Base-by-base conservation (phyloP, 2,888 invertebrate species). In the Synanthedon vespiformis region DNA sequence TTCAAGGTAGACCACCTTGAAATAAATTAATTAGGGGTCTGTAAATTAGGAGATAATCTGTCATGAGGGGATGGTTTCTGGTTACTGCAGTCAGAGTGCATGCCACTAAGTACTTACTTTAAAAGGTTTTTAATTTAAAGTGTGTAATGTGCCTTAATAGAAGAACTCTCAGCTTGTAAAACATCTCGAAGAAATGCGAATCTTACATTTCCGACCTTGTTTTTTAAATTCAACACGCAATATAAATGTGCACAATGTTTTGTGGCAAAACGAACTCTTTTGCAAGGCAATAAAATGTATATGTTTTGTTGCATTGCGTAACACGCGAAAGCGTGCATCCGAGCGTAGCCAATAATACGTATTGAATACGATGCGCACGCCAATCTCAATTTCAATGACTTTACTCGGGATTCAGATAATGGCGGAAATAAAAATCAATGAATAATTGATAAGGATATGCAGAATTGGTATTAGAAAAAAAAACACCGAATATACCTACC, bases 291-390 rank as follows among this genome's bases (percentile, higher is more conserved):
- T 44, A 44, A 44, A 44, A 44, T 13, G n/a, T n/a, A n/a, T n/a
- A 44, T n/a, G n/a, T 5, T 13, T 14, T 12, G 44, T 13, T 56
- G 12, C 48, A 57, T 69, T 73, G 68, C 68, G 63, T 67, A 77
- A 71, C 63, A 75, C 65, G 70, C 74, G 77, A 80, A 80, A 78
- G 82, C 67, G 70, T 61, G 68, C 76, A 73, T 63, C 69, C 67
- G 63, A 74, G 68, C 77, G 75, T 58, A 64, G 48, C 48, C 18
- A 22, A 48, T 44, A 34, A 44, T 12, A 12, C 11, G 44, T 44
- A 44, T 34, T 6, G 34, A 34, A 34, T 34, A 34, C 34, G 34
- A 34, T 13, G 44, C 13, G 44, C 44, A 3, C 13, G 44, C 44
- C 14, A 14, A 44, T 44, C 44, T 44, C n/a, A 44, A 44, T 44